Percentiles rank a stretch among this genome's conserved stretches.
Conservation (phyloP, 2,797 vertebrate genomes). For the Sebastes glaucus region DNA sequence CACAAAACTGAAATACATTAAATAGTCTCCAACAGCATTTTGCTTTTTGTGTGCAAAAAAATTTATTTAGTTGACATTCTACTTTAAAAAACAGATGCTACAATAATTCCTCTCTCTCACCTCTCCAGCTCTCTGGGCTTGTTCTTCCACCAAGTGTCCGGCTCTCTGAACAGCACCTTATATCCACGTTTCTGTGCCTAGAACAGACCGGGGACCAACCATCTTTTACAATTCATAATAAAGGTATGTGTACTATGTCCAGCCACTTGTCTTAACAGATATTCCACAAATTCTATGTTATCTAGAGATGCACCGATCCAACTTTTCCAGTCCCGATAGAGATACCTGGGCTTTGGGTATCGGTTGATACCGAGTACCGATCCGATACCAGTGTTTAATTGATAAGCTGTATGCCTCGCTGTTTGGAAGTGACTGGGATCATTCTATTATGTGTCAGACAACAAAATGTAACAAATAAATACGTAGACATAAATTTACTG, state of each 20-base stretch:
- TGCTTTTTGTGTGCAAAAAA: neutral
- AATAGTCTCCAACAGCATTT: neutral
- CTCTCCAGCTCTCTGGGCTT: constrained; percentile 94
- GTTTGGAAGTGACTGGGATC: no score
- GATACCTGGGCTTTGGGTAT: no score
- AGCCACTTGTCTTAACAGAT: neutral
- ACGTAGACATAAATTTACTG: no score
- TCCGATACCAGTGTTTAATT: no score
- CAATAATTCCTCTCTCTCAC: constrained; percentile 75
- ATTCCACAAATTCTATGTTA: neutral
- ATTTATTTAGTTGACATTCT: accelerated
- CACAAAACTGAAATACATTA: neutral
- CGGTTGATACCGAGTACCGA: no score
- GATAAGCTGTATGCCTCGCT: no score
- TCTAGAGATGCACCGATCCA: no score
- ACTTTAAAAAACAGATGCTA: neutral
- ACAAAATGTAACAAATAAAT: no score
- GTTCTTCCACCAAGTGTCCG: constrained; percentile 97
- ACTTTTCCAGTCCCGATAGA: no score
- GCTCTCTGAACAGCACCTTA: constrained; percentile 93
- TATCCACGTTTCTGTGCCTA: constrained; percentile 92
- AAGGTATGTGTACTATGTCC: neutral
- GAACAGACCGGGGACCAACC: constrained; percentile 17
- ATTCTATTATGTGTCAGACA: no score
- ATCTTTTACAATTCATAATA: neutral